phyloP scores from a whole-genome alignment of 1,140 invertebrate genomes.

The Sycobia sp. region DNA sequence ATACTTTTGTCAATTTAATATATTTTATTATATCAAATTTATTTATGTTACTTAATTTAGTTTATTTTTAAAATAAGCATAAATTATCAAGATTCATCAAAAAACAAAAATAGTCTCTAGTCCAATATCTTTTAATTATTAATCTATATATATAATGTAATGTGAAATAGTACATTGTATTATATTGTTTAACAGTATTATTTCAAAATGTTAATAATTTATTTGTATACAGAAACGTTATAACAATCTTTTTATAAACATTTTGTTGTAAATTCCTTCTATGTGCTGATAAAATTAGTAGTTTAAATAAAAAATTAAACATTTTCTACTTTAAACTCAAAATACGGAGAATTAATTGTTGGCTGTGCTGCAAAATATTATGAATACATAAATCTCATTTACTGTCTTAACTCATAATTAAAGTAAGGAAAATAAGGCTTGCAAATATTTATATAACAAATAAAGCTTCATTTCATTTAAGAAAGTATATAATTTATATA shows the following conservation, averaged over 20 bases:
- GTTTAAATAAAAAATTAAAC: conserved; percentile 29
- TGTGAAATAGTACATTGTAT: conserved; percentile 1
- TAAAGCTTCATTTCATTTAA: too few species aligned
- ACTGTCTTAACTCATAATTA: too few species aligned
- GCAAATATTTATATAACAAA: conserved; percentile 26
- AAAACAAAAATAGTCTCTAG: conserved; percentile 41
- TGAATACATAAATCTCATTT: too few species aligned
- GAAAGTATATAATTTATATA: too few species aligned
- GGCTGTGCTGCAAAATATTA: conserved; percentile 32
- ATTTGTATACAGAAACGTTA: conserved; percentile 43
- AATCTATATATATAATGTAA: not conserved
- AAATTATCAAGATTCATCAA: not conserved
- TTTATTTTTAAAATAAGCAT: conserved; percentile 5
- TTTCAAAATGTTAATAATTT: conserved; percentile 44
- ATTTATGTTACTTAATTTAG: not conserved
- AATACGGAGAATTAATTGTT: conserved; percentile 4
- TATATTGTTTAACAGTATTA: conserved; percentile 47
- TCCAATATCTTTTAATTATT: conserved; percentile 38
- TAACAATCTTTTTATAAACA: conserved; percentile 46
- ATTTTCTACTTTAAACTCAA: conserved; percentile 1
- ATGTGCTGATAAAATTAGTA: conserved; percentile 28
- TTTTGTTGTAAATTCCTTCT: conserved; percentile 50
- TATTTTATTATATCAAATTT: too few species aligned
- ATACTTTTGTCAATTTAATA: not conserved
- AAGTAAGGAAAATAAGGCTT: conserved; percentile 44